Evolutionary conservation across 2,888 invertebrate genomes (phyloP).

Genomic region (Ochlodes sylvanus): DNA sequence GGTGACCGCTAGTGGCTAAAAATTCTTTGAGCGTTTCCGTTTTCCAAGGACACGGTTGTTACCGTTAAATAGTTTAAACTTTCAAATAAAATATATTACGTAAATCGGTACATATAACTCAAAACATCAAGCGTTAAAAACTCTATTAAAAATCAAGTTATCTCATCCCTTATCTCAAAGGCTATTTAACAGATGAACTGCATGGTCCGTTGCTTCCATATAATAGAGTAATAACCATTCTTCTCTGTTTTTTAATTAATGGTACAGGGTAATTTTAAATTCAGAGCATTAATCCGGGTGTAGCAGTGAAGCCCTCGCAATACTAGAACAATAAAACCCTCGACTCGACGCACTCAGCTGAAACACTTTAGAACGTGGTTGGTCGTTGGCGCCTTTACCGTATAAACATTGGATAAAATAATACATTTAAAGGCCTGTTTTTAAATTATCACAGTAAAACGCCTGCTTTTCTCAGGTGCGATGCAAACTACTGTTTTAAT

Average conservation of each 20-base stretch:
- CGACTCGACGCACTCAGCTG: background rate
- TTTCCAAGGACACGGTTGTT: too few relatives aligned
- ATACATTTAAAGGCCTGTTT: background rate
- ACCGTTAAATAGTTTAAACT: too few relatives aligned
- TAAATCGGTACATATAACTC: too few relatives aligned
- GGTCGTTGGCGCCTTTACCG: background rate
- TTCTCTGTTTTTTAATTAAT: conserved; percentile 7
- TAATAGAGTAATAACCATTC: background rate
- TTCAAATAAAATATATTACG: too few relatives aligned
- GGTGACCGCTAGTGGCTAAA: too few relatives aligned
- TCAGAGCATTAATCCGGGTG: background rate
- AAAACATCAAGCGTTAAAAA: too few relatives aligned
- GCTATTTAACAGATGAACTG: background rate
- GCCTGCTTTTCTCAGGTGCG: too few relatives aligned
- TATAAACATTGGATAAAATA: background rate
- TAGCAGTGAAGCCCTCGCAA: background rate
- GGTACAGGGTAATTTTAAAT: background rate
- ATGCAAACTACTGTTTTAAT: too few relatives aligned
- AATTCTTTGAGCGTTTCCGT: too few relatives aligned
- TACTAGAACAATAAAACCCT: background rate
- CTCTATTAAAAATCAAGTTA: too few relatives aligned
- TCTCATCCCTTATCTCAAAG: too few relatives aligned
- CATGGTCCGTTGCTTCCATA: background rate
- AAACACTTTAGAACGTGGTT: background rate
- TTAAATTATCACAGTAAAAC: too few relatives aligned